Evolutionary conservation across 2,113 vertebrate genomes (phyloP).

Genomic region (Lasiurus cinereus): DNA sequence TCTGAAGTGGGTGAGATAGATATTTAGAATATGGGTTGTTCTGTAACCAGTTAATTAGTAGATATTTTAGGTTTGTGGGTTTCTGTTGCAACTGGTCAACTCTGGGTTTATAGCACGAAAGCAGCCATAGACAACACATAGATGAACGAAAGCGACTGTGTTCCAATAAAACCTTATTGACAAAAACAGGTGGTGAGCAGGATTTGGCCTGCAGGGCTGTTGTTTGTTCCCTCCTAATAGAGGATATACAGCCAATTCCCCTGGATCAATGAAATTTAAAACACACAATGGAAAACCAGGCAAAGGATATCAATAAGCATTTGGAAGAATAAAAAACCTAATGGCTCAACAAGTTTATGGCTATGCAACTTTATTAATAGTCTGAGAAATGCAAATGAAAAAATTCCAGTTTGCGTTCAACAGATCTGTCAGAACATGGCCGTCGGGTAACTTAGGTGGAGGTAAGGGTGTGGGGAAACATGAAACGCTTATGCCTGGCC

Average conservation of each 20-base stretch:
- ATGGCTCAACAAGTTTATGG: slow-evolving; percentile 18
- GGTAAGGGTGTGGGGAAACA: background rate
- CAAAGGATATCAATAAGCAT: slow-evolving; percentile 20
- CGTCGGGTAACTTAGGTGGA: slow-evolving; percentile 10
- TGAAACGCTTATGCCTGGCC: background rate
- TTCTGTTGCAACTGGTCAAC: background rate
- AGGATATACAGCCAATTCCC: slow-evolving; percentile 30
- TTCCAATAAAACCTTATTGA: slow-evolving; percentile 36
- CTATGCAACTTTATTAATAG: background rate
- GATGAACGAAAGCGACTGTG: background rate
- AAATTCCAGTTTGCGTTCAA: background rate
- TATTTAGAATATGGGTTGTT: slow-evolving; percentile 43
- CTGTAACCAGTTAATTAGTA: background rate
- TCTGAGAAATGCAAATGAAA: slow-evolving; percentile 31
- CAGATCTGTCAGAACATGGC: slow-evolving; percentile 26
- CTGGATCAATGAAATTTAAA: background rate
- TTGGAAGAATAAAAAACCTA: slow-evolving; percentile 53
- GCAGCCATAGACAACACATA: background rate
- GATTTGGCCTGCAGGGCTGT: background rate
- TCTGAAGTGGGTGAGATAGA: slow-evolving; percentile 40
- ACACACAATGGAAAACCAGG: background rate
- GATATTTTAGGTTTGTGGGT: slow-evolving; percentile 46
- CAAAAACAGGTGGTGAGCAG: slow-evolving; percentile 10
- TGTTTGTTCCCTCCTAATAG: background rate
- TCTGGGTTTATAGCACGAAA: background rate